Percentiles rank a stretch among this genome's conserved stretches.
phyloP scores from a whole-genome alignment of 2,888 invertebrate genomes.

The Caenorhabditis macrosperma region DNA sequence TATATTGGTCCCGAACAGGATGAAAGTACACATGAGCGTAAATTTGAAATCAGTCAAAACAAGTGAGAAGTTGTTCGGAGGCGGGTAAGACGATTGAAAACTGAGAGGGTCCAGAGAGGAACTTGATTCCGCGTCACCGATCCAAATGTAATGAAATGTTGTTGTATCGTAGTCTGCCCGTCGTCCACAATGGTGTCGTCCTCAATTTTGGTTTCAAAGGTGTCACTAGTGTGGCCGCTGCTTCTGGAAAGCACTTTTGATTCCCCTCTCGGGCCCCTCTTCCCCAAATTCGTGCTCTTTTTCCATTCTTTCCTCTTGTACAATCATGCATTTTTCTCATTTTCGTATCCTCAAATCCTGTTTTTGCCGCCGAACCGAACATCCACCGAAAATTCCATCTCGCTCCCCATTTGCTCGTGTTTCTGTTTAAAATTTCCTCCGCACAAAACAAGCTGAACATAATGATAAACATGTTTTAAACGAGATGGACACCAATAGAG shows the following conservation, averaged over 20 bases:
- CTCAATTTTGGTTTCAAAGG: slow-evolving; percentile 60
- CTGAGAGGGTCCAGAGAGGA: slow-evolving; percentile 48
- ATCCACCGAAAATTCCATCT: slow-evolving; percentile 9
- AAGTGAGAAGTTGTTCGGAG: slow-evolving; percentile 37
- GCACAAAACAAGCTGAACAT: slow-evolving; percentile 16
- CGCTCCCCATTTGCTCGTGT: not conserved
- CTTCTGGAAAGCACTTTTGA: slow-evolving; percentile 47
- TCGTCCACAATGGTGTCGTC: slow-evolving; percentile 56
- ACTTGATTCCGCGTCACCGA: slow-evolving; percentile 65
- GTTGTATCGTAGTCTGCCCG: slow-evolving; percentile 56
- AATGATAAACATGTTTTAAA: slow-evolving; percentile 39
- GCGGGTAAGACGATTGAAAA: slow-evolving; percentile 20
- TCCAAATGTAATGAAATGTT: slow-evolving; percentile 66
- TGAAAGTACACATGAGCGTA: slow-evolving; percentile 25
- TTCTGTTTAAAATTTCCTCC: slow-evolving; percentile 13
- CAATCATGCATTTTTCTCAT: slow-evolving; percentile 38
- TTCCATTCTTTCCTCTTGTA: slow-evolving; percentile 8
- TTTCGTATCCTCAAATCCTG: slow-evolving; percentile 39
- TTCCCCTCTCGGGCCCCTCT: slow-evolving; percentile 10
- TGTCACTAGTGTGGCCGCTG: slow-evolving; percentile 31
- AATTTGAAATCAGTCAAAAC: slow-evolving; percentile 32
- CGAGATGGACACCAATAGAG: slow-evolving; percentile 37
- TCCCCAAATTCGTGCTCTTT: slow-evolving; percentile 15
- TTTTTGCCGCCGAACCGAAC: slow-evolving; percentile 19
- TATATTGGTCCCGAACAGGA: not conserved